phyloP scores from a whole-genome alignment of 2,113 vertebrate genomes.

The Tachycineta bicolor region DNA sequence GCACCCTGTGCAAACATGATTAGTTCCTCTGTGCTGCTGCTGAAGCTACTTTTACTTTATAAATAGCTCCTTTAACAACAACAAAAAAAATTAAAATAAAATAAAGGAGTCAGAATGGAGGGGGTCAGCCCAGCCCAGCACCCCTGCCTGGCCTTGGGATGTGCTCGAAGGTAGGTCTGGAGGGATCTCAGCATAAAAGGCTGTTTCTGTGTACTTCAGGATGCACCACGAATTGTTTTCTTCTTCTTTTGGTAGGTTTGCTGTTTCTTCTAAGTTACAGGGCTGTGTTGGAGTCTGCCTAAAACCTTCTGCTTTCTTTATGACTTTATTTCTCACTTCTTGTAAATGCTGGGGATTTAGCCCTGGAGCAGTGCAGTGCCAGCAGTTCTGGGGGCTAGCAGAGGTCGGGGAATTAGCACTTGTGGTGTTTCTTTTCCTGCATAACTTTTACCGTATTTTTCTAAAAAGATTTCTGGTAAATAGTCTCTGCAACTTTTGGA shows the following conservation, averaged over 20 bases:
- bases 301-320: neutral
- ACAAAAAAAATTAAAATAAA: no score
- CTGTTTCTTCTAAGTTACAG: neutral
- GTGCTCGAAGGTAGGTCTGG: constrained; percentile 38
- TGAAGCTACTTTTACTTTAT: constrained; percentile 7
- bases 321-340: constrained; percentile 1
- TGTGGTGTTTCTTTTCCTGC: neutral
- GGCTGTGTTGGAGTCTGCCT: neutral
- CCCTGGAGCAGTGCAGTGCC: neutral
- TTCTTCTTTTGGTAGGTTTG: neutral
- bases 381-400: constrained; percentile 13
- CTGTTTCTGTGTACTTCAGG: neutral
- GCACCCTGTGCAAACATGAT: neutral
- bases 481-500: constrained; percentile 42
- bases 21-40: neutral
- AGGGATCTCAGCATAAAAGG: neutral
- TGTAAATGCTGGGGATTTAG: neutral
- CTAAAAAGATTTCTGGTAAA: constrained; percentile 48
- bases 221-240: neutral
- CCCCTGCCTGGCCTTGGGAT: neutral
- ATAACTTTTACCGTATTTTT: constrained; percentile 46
- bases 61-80: neutral
- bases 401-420: constrained; percentile 2
- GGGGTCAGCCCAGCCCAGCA: neutral
- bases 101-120: constrained; percentile 6